Conservation (phyloP, 2,113 vertebrate genomes). For the Hyaena hyaena region DNA sequence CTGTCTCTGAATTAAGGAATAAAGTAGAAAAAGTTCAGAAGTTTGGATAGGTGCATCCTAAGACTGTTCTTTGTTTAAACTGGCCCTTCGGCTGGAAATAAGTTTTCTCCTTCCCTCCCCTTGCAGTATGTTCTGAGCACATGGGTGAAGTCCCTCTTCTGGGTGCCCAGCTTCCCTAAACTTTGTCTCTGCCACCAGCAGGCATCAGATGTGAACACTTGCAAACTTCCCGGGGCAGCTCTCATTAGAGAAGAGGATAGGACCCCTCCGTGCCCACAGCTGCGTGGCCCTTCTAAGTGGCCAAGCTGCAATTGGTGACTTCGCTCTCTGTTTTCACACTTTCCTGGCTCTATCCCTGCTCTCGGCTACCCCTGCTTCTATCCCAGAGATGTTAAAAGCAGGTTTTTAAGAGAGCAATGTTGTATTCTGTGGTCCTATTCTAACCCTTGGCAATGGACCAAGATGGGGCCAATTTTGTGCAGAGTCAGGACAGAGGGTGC, state of each 20-base stretch:
- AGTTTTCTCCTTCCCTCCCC: not conserved
- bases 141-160: not conserved
- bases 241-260: not conserved
- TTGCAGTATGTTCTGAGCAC: not conserved
- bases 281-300: not conserved
- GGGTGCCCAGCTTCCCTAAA: not conserved
- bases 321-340: not conserved
- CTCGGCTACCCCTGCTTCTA: not conserved
- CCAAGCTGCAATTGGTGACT: not conserved
- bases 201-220: not conserved
- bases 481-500: not conserved
- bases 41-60: not conserved
- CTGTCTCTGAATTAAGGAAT: not conserved
- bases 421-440: not conserved
- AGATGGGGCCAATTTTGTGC: not conserved
- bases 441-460: not conserved
- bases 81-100: not conserved
- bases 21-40: not conserved
- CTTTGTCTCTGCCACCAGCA: not conserved
- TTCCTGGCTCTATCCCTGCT: not conserved
- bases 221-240: rapidly evolving
- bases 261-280: not conserved
- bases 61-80: not conserved
- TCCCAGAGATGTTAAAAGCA: not conserved
- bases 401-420: not conserved